phyloP scores from a whole-genome alignment of 1,140 invertebrate genomes.

The Cephus cinctus region DNA sequence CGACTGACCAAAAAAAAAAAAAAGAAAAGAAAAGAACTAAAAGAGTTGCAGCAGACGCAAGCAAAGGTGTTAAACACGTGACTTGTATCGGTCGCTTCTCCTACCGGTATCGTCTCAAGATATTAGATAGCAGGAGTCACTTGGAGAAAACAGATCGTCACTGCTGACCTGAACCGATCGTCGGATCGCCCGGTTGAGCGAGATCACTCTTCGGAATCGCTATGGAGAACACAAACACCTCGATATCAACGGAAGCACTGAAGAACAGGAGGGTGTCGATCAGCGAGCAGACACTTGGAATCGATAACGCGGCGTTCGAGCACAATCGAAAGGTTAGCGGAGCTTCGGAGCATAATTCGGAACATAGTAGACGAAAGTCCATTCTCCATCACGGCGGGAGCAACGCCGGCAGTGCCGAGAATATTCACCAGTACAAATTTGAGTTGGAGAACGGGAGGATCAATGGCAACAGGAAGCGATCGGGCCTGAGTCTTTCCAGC shows the following conservation, averaged over 20 bases:
- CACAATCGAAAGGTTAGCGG: slow-evolving; percentile 46
- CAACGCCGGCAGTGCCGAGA: slow-evolving; percentile 42
- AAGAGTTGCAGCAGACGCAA: slow-evolving; percentile 18
- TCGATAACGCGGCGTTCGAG: slow-evolving; percentile 50
- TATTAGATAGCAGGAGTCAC: slow-evolving; percentile 17
- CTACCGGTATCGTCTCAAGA: slow-evolving; percentile 28
- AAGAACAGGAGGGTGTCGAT: slow-evolving; percentile 48
- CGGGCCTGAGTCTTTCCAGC: slow-evolving; percentile 49
- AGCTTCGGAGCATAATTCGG: slow-evolving; percentile 45
- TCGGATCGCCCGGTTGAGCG: slow-evolving; percentile 3
- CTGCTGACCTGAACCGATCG: not conserved
- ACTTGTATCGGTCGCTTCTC: slow-evolving; percentile 13
- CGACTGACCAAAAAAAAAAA: not conserved
- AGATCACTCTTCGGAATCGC: slow-evolving; percentile 3
- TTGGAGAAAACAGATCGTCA: slow-evolving; percentile 6
- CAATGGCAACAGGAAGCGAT: slow-evolving; percentile 47
- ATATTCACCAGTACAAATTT: slow-evolving; percentile 47
- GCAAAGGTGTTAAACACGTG: slow-evolving; percentile 42
- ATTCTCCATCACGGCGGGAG: slow-evolving; percentile 43
- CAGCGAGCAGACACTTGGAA: slow-evolving; percentile 44
- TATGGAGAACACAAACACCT: not conserved
- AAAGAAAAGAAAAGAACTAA: no score
- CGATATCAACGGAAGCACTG: slow-evolving; percentile 28
- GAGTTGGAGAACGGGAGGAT: slow-evolving; percentile 47
- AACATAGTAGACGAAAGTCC: slow-evolving; percentile 42